A percentile compares a stretch with the other conserved stretches of the same genome.
Conservation (phyloP, 2,113 vertebrate species). For the western clawed frog (Xenopus tropicalis) region UCB_Xtro_10.0 CM004449.2:99888501-99889000, state of each 20-base stretch:
- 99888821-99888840: neutral
- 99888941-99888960: conserved; percentile 42
- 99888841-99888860: neutral
- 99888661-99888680: too few species aligned
- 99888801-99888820: neutral
- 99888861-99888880: neutral
- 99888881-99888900: conserved; percentile 13
- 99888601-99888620: too few species aligned
- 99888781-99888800: neutral
- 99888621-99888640: too few species aligned
- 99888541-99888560: too few species aligned
- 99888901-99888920: conserved; percentile 25
- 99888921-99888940: conserved; percentile 22
- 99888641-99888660: too few species aligned
- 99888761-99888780: neutral
- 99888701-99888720: too few species aligned
- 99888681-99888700: too few species aligned
- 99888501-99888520: too few species aligned
- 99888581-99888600: too few species aligned
- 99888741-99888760: neutral
- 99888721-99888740: neutral
- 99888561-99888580: too few species aligned
- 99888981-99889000: conserved; percentile 33
- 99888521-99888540: too few species aligned
- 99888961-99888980: conserved; percentile 19